These are phyloP conservation scores for Actinemys pallida DNA, from an alignment of 2,113 vertebrate species.

Conservation along the genomic window DNA sequence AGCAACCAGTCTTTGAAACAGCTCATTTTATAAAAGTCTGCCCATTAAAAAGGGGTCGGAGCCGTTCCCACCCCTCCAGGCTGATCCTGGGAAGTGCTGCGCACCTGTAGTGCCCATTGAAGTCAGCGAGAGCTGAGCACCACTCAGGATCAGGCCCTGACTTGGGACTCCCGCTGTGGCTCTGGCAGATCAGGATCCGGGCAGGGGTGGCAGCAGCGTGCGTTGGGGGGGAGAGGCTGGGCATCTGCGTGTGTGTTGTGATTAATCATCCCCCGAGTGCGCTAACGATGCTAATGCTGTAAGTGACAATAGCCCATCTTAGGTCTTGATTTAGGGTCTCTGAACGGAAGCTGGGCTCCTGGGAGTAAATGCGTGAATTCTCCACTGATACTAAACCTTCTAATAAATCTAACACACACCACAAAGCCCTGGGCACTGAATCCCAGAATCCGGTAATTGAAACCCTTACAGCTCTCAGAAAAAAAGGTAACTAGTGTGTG, in stretches of 20 bases:
- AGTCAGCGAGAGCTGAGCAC: not conserved
- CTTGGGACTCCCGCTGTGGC: not conserved
- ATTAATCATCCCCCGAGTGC: slow-evolving; percentile 80
- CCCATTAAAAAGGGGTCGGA: too few species aligned
- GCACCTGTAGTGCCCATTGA: too few species aligned
- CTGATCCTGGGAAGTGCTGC: not conserved
- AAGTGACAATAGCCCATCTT: slow-evolving; percentile 88
- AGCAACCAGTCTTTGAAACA: not conserved
- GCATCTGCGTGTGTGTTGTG: slow-evolving; percentile 67
- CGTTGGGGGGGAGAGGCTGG: slow-evolving; percentile 13
- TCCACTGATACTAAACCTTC: slow-evolving; percentile 86
- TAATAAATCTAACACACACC: slow-evolving; percentile 86
- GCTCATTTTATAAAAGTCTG: not conserved
- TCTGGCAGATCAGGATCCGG: accelerated
- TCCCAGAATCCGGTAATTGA: slow-evolving; percentile 85
- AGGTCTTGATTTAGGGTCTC: slow-evolving; percentile 85
- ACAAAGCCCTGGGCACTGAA: slow-evolving; percentile 87
- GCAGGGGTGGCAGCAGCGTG: not conserved
- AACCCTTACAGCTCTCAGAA: slow-evolving; percentile 84
- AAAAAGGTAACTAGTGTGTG: slow-evolving; percentile 69
- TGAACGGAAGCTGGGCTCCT: slow-evolving; percentile 86
- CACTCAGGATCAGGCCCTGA: not conserved
- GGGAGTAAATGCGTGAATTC: slow-evolving; percentile 87
- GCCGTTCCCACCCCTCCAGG: not conserved
- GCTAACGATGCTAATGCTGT: slow-evolving; percentile 86